Percentiles rank a stretch among this genome's conserved stretches.
Evolutionary conservation across 2,888 invertebrate genomes (phyloP).

Genomic region (Encarsia formosa): DNA sequence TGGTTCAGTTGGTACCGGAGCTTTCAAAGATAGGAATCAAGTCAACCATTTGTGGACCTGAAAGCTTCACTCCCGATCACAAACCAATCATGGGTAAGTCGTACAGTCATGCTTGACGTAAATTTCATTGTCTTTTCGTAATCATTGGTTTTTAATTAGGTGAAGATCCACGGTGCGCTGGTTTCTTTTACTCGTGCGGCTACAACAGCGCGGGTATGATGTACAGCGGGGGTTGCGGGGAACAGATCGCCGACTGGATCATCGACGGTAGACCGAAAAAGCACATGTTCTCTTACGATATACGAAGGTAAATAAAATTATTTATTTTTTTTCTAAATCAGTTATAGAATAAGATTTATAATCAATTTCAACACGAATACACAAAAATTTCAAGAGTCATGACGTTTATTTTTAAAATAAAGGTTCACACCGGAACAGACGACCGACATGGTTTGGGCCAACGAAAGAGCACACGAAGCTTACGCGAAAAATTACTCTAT

Average conservation of each 20-base stretch:
- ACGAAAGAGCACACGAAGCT: slow-evolving; percentile 83
- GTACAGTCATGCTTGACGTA: not conserved
- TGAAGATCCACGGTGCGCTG: slow-evolving; percentile 54
- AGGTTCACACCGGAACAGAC: slow-evolving; percentile 74
- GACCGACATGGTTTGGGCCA: slow-evolving; percentile 69
- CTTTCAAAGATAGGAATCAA: slow-evolving; percentile 74
- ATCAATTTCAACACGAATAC: too few species aligned
- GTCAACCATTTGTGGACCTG: slow-evolving; percentile 84
- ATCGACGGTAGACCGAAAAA: slow-evolving; percentile 74
- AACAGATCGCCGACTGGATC: slow-evolving; percentile 84
- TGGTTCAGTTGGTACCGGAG: slow-evolving; percentile 70
- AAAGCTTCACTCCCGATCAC: slow-evolving; percentile 90
- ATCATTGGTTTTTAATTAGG: slow-evolving; percentile 32
- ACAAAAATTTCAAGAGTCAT: too few species aligned
- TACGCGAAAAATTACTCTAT: slow-evolving; percentile 82
- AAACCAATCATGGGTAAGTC: slow-evolving; percentile 72
- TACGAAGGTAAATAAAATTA: slow-evolving; percentile 55
- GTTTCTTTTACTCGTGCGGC: slow-evolving; percentile 81
- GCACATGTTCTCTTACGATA: slow-evolving; percentile 83
- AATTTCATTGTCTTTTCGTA: not conserved
- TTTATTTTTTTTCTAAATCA: not conserved
- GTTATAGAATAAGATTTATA: too few species aligned
- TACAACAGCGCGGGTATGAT: slow-evolving; percentile 92
- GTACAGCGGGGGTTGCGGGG: slow-evolving; percentile 82
- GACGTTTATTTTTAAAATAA: not conserved